Conservation (phyloP, 2,113 vertebrate genomes). For the Brienomyrus brachyistius region DNA sequence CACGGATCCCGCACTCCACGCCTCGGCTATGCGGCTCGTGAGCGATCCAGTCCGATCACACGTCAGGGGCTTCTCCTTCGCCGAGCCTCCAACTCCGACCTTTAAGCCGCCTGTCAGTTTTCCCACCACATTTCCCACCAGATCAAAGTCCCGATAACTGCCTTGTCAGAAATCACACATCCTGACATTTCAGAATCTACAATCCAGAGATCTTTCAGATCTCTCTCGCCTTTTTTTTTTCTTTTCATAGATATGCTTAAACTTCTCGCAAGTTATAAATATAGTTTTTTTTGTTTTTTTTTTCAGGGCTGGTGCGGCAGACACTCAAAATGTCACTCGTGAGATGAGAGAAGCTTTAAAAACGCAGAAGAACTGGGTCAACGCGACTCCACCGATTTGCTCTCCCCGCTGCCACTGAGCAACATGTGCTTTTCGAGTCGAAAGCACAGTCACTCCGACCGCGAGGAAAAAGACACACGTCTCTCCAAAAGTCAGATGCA, state of each 20-base stretch:
- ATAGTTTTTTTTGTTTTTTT: conserved; percentile 11
- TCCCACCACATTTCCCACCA: neutral
- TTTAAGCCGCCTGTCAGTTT: neutral
- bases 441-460: neutral
- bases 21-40: neutral
- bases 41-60: neutral
- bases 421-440: conserved; percentile 14
- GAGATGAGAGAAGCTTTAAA: conserved; percentile 29
- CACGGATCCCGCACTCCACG: neutral
- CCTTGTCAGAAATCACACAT: conserved; percentile 2
- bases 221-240: neutral
- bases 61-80: neutral
- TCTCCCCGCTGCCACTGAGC: neutral
- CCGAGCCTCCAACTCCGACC: neutral
- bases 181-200: neutral
- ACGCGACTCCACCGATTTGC: conserved; percentile 23
- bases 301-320: conserved; percentile 5
- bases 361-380: conserved; percentile 22
- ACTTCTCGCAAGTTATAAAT: conserved; percentile 25
- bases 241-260: conserved; percentile 8
- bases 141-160: neutral
- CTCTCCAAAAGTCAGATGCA: conserved; percentile 26
- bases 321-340: conserved; percentile 39
- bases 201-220: neutral
- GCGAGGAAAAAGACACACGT: neutral